phyloP scores from a whole-genome alignment of 2,113 vertebrate species.

The Microcebus murinus region DNA sequence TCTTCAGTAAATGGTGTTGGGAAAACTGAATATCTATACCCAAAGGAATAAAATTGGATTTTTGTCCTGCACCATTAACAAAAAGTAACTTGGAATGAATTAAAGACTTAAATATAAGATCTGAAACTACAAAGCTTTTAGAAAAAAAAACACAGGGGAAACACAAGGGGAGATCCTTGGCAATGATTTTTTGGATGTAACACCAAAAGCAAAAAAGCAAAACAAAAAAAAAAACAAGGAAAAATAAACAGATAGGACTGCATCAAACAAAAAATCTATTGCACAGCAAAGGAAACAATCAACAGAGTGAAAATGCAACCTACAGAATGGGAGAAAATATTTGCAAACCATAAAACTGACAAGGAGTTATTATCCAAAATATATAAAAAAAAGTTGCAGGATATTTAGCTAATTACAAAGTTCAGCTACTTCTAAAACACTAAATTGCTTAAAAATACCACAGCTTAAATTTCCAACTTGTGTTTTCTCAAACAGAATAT shows the following conservation, averaged over 20 bases:
- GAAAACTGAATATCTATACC: background rate
- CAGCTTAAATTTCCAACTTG: background rate
- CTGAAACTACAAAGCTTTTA: background rate
- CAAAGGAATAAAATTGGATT: background rate
- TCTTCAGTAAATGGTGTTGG: background rate
- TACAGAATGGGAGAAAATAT: background rate
- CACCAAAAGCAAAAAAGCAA: background rate
- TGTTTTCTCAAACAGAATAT: background rate
- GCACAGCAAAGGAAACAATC: background rate
- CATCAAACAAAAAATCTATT: background rate
- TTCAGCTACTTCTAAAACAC: background rate
- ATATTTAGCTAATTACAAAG: conserved; percentile 16
- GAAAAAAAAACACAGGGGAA: background rate
- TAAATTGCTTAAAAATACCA: background rate
- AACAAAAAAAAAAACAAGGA: background rate
- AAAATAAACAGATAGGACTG: background rate
- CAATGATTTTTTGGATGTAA: background rate
- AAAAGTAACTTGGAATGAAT: background rate
- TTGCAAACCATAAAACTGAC: background rate
- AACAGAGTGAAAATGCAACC: background rate
- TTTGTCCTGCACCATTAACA: background rate
- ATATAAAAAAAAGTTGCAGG: background rate
- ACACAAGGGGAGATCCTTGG: background rate
- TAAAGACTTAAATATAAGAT: background rate
- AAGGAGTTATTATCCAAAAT: background rate